Base-by-base conservation (phyloP, 2,797 vertebrate genomes). In the Pangasius sanitwongsei region DNA sequence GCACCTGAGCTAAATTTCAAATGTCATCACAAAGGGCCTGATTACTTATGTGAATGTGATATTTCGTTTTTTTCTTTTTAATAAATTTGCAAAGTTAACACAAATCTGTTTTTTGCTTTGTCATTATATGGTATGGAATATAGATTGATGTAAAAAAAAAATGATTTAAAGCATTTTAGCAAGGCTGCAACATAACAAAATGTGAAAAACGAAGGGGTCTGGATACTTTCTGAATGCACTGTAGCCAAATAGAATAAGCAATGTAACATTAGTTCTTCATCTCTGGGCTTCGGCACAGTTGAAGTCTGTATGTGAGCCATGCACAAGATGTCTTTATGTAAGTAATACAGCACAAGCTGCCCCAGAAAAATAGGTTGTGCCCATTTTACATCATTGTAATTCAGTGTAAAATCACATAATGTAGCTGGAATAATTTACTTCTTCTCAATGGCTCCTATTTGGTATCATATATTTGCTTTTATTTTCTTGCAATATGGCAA, bases 371-470 rank as follows among this genome's bases (percentile, higher is more conserved):
- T 50, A 11, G 25, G 44, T 87, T 61, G 34, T 77, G 44, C 15
- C 44, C 69, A 70, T 59, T 89, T 77, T 61, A 53, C 16, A 12
- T 69, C 28, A 67, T 41, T 69, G 28, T 84, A 87, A 78, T 78
- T 69, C 70, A 23, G 69, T 70, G 50, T 84, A 87, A 83, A 83
- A 87, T 84, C 72, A 53, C 48, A 57, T 34, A 84, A 87, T 78
- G 48, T 37, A 78, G 72, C 70, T 74, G 74, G 70, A 77, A 87
- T 84, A 67, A 77, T 84, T 70, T 69, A 25, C 28, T 75, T 48
- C 48, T 83, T 84, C 63, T 67, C 23, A 78, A 84, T 77, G 50
- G 34, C 61, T 63, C 44, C 59, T 84, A 67, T 87, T 87, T 75
- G 48, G 34, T 77, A 67, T 55, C 37, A 77, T 44, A 83, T 72